Percentiles rank a stretch among this genome's conserved stretches.
Evolutionary conservation across 2,888 invertebrate species (phyloP).

Genomic region (Carabus problematicus): DNA sequence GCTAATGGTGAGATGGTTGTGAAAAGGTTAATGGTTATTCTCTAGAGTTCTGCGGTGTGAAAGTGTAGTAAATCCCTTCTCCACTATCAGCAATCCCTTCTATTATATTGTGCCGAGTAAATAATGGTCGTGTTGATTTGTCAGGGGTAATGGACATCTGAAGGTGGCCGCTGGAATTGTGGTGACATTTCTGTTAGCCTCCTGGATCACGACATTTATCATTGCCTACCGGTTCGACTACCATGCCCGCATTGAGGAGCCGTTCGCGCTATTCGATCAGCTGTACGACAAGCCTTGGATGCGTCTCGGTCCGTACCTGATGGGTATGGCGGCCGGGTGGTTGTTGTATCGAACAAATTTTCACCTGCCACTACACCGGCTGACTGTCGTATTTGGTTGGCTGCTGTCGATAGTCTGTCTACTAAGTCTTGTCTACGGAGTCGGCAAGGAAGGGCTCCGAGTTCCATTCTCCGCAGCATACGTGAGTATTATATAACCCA

Average conservation of each 20-base stretch:
- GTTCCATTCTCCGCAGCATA: slow-evolving; percentile 75
- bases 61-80: not conserved
- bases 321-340: slow-evolving; percentile 81
- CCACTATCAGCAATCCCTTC: not conserved
- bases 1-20: not conserved
- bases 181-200: slow-evolving; percentile 69
- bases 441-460: slow-evolving; percentile 70
- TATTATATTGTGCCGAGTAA: not conserved
- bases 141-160: slow-evolving; percentile 63
- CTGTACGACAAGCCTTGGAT: slow-evolving; percentile 87
- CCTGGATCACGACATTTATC: slow-evolving; percentile 78
- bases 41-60: not conserved
- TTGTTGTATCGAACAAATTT: slow-evolving; percentile 68
- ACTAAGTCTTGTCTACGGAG: slow-evolving; percentile 71
- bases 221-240: slow-evolving; percentile 79
- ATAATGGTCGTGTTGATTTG: slow-evolving; percentile 38
- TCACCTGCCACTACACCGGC: slow-evolving; percentile 66
- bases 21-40: no score
- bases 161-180: slow-evolving; percentile 69
- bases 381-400: slow-evolving; percentile 68
- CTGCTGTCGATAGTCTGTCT: slow-evolving; percentile 63
- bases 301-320: slow-evolving; percentile 79
- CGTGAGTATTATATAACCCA: slow-evolving; percentile 61
- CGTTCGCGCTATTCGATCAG: slow-evolving; percentile 83
- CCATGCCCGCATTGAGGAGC: slow-evolving; percentile 76